These are phyloP conservation scores for Lithobates sylvaticus DNA, from an alignment of 2,797 vertebrate genomes.

Conservation along the genomic window DNA sequence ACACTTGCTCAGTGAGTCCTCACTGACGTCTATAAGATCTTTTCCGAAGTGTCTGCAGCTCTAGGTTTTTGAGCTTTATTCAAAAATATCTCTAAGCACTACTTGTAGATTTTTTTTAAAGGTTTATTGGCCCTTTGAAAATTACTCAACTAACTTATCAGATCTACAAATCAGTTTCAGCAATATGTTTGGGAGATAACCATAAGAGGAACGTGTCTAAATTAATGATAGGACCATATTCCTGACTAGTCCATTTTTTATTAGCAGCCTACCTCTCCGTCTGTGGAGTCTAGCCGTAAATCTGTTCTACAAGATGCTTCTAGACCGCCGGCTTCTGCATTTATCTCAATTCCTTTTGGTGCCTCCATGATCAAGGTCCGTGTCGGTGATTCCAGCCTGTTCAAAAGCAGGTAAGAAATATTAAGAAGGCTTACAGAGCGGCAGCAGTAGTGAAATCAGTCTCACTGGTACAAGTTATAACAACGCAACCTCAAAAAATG, in stretches of 20 bases:
- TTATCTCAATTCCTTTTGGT: slow-evolving; percentile 94
- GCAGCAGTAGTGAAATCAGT: not conserved
- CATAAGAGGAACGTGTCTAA: not conserved
- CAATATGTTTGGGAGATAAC: not conserved
- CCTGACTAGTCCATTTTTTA: not conserved
- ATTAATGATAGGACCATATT: not conserved
- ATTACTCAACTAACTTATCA: not conserved
- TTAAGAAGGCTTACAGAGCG: not conserved
- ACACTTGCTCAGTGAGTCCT: no score
- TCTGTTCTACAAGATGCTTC: slow-evolving; percentile 94
- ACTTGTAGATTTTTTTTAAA: not conserved
- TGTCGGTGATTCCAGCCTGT: slow-evolving; percentile 94
- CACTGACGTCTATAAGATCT: no score
- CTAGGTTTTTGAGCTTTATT: no score
- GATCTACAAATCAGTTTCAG: not conserved
- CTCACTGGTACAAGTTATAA: not conserved
- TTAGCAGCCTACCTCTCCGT: slow-evolving; percentile 86
- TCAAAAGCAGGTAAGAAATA: slow-evolving; percentile 35
- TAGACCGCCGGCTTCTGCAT: slow-evolving; percentile 94
- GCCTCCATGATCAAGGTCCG: slow-evolving; percentile 95
- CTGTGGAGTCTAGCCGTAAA: slow-evolving; percentile 96
- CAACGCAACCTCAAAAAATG: not conserved
- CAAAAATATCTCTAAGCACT: no score
- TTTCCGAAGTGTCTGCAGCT: no score
- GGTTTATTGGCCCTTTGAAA: not conserved